Percentiles rank a stretch among this genome's conserved stretches.
Conservation (phyloP, 2,888 invertebrate genomes). For the Parascotia fuliginaria region DNA sequence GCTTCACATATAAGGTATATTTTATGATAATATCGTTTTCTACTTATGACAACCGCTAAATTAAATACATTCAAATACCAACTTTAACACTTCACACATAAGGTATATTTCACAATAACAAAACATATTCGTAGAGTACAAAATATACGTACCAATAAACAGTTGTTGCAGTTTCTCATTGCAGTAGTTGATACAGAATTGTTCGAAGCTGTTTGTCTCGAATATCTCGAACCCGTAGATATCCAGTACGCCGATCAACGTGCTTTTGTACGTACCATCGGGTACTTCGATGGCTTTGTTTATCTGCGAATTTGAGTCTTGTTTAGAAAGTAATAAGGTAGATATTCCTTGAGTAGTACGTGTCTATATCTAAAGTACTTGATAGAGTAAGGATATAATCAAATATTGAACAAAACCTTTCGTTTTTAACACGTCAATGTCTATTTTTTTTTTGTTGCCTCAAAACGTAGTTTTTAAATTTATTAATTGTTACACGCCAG, state of each 20-base stretch:
- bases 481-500: no score
- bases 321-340: background rate
- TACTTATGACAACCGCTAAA: no score
- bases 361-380: no score
- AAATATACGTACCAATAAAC: conserved; percentile 91
- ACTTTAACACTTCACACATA: background rate
- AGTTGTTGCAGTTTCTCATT: conserved; percentile 99
- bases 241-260: conserved; percentile 97
- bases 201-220: conserved; percentile 98
- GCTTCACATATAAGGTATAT: background rate
- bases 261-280: conserved; percentile 87
- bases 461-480: no score
- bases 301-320: conserved; percentile 82
- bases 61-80: conserved; percentile 11
- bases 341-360: background rate
- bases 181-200: conserved; percentile 99
- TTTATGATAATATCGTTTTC: no score
- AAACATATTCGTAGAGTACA: no score
- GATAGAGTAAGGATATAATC: no score
- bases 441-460: no score
- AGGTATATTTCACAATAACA: background rate
- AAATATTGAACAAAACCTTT: no score
- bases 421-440: no score
- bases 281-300: conserved; percentile 96
- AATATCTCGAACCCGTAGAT: conserved; percentile 99